Base-by-base conservation (phyloP, 2,797 vertebrate species). In the Valencia hispanica region DNA sequence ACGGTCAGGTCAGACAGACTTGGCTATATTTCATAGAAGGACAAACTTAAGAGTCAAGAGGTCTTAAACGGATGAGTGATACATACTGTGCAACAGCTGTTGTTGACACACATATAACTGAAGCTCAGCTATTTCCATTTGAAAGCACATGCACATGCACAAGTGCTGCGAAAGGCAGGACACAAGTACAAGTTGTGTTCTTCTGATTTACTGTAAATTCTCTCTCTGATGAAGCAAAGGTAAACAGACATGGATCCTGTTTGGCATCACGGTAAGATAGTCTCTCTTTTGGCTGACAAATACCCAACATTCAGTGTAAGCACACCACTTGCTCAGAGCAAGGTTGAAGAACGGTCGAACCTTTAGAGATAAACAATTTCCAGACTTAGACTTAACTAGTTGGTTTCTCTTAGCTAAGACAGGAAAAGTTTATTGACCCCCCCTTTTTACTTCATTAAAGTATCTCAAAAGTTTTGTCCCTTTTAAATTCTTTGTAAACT, bases 271-370 rank as follows among this genome's bases (percentile, higher is more conserved):
- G 25, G 2, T 53, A n/a, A 57, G 27, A 51, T 72, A 32, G 66
- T 80, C 39, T 84, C 14, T 45, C 41, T 18, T 83, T 78, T 53
- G 80, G 73, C 80, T 51, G 63, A 80, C 77, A 45, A 73, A 1
- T 34, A 55, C 47, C 73, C n/a, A n/a, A 70, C 55, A 57, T 77
- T 83, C 69, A 74, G 48, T 34, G 36, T 43, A 48, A 53, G 73
- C 79, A 87, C 91, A 89, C 84, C 87, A 72, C 68, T 79, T 65
- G 77, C 77, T 81, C 79, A 72, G 30, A 51, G 77, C 85, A 90
- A 89, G 82, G 85, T 84, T 66, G 17, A 81, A 82, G 84, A 88
- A 82, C 74, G 68, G 78, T 59, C 30, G 6, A 10, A 36, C 77
- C 79, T 79, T 74, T 47, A 65, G 73, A 47, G 72, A 78, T n/a